Conservation (phyloP, 2,797 vertebrate species). For the Eospalax fontanierii region DNA sequence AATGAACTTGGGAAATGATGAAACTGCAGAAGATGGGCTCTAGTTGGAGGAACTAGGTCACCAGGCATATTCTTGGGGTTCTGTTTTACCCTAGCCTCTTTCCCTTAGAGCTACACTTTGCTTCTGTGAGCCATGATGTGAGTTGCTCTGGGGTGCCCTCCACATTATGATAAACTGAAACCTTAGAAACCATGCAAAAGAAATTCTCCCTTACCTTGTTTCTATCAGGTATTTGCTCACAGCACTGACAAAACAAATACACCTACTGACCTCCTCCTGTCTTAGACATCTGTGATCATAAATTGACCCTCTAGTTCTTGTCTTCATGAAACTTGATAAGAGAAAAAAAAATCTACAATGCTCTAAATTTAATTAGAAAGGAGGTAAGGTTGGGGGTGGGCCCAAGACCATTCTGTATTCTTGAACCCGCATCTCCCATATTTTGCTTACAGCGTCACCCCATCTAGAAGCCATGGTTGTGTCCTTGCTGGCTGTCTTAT, state of each 20-base stretch:
- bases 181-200: background rate
- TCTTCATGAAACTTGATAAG: background rate
- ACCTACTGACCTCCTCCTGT: background rate
- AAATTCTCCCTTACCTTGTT: background rate
- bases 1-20: background rate
- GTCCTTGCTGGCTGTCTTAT: background rate
- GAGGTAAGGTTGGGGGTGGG: background rate
- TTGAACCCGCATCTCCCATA: background rate
- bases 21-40: background rate
- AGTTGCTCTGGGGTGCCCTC: background rate
- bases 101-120: background rate
- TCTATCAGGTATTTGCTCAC: background rate
- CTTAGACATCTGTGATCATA: background rate
- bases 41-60: background rate
- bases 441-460: background rate
- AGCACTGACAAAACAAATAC: background rate
- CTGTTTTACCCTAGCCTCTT: background rate
- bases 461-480: background rate
- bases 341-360: background rate
- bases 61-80: background rate
- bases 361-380: background rate
- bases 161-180: background rate
- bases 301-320: background rate
- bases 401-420: background rate
- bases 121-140: background rate